These are phyloP conservation scores for Agapostemon virescens DNA, from an alignment of 2,888 invertebrate genomes.

Conservation along the genomic window DNA sequence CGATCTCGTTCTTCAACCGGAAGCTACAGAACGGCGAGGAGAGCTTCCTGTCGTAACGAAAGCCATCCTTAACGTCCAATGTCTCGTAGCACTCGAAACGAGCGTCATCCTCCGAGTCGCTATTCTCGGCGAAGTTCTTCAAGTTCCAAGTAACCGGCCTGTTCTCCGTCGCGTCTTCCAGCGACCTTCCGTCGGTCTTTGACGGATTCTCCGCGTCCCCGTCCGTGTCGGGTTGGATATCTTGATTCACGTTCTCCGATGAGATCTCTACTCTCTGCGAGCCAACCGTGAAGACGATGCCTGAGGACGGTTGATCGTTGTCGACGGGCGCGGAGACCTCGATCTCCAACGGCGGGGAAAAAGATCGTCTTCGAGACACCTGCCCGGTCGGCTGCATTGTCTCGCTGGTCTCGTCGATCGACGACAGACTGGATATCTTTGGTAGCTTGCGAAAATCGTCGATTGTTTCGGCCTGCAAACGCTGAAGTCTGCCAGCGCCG, in stretches of 20 bases:
- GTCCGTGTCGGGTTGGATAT: constrained; percentile 53
- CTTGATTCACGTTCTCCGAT: constrained; percentile 29
- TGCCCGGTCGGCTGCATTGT: constrained; percentile 62
- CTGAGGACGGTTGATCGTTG: constrained; percentile 48
- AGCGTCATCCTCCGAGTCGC: constrained; percentile 52
- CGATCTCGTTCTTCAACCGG: background rate
- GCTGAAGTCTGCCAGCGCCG: constrained; percentile 64
- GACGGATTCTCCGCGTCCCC: constrained; percentile 37
- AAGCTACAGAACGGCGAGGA: background rate
- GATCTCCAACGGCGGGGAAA: constrained; percentile 53
- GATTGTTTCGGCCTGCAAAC: constrained; percentile 48
- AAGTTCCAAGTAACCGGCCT: constrained; percentile 65
- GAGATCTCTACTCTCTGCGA: constrained; percentile 67
- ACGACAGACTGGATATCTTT: constrained; percentile 78
- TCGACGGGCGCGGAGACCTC: constrained; percentile 32
- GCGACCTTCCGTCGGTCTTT: constrained; percentile 69
- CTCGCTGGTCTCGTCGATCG: constrained; percentile 78
- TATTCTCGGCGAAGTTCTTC: constrained; percentile 29
- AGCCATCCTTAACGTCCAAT: constrained; percentile 21
- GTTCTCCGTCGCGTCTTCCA: constrained; percentile 62
- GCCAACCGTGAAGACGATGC: constrained; percentile 77
- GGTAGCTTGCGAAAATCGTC: constrained; percentile 76
- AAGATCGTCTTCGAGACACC: constrained; percentile 51
- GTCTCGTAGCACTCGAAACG: constrained; percentile 45
- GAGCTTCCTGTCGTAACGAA: background rate